phyloP scores from a whole-genome alignment of 2,888 invertebrate genomes.

The Protodeltote pygarga region DNA sequence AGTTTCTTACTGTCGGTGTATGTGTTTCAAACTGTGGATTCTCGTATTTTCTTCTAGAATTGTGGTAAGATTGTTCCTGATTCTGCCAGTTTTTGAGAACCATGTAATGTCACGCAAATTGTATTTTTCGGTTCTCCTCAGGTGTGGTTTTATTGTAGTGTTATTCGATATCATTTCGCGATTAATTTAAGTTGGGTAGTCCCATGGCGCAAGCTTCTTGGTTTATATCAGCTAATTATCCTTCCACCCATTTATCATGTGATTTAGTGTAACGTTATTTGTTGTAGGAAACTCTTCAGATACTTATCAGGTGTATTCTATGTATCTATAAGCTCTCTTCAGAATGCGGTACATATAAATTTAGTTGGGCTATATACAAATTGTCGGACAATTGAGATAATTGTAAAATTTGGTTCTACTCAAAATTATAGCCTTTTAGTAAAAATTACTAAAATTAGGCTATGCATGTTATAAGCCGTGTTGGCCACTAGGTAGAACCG shows the following conservation, averaged over 20 bases:
- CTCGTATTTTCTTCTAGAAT: constrained; percentile 45
- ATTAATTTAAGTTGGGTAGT: constrained; percentile 4
- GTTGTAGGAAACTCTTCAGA: constrained; percentile 10
- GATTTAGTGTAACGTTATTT: constrained; percentile 40
- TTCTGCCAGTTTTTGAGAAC: constrained; percentile 57
- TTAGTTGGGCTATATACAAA: too few species aligned
- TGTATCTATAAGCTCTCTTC: too few species aligned
- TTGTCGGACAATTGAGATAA: too few species aligned
- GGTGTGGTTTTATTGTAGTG: constrained; percentile 5
- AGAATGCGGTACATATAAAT: too few species aligned
- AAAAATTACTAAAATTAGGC: too few species aligned
- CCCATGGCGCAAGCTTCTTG: background rate
- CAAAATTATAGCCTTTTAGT: too few species aligned
- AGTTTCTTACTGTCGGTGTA: constrained; percentile 60
- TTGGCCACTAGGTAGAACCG: too few species aligned
- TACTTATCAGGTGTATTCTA: too few species aligned
- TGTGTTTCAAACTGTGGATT: constrained; percentile 64
- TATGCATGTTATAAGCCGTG: too few species aligned
- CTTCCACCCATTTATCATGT: constrained; percentile 62
- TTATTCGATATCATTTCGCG: constrained; percentile 12
- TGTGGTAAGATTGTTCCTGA: constrained; percentile 67
- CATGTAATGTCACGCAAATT: constrained; percentile 58
- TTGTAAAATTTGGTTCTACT: too few species aligned
- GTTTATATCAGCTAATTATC: constrained; percentile 9
- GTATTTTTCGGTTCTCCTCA: constrained; percentile 27